Evolutionary conservation across 2,113 vertebrate species (phyloP), one percentile per base, ranked within the genome.

Genomic region (Malurus elegans): DNA sequence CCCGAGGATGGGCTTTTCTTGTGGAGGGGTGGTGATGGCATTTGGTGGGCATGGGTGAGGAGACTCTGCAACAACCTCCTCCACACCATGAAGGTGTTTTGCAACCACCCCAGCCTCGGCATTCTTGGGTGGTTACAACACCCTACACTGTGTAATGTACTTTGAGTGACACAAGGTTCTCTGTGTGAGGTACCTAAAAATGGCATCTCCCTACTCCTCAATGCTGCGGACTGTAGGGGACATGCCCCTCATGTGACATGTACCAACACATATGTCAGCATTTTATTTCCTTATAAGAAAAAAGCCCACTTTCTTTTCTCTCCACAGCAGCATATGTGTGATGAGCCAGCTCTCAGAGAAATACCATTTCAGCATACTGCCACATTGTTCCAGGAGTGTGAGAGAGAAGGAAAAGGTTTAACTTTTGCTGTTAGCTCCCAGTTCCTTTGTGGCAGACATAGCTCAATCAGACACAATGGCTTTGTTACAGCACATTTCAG

Each of bases 401-500:
- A 56, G 54, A 36, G 79, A 66, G 15, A 72, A 87, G 44, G n/a
- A 47, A 88, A 88, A 66, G 38, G 36, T 82, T 72, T 85, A 70
- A 86, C 70, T 91, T 95, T 76, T 60, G 64, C 54, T 79, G 25
- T 94, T 91, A 88, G 58, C 67, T 73, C 47, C 32, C 40, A 57
- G 48, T 45, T 71, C 87, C 93, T 97, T 95, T 93, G 86, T 95
- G 83, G 56, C 44, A 96, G 70, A 88, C 48, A 24, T 40, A 90
- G 72, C 91, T 98, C 97, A 93, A 86, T 82, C 53, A 97, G 97
- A 98, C 98, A 97, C 93, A 98, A 98, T 82, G 92, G 97, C 97
- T 98, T 98, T 97, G 97, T 98, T 98, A 97, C 91, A 95, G 91
- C 97, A 97, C 93, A 61, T 93, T 96, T 96, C 95, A 97, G 97